Conservation (phyloP, 2,797 vertebrate species). For the Chromobotia macracanthus region DNA sequence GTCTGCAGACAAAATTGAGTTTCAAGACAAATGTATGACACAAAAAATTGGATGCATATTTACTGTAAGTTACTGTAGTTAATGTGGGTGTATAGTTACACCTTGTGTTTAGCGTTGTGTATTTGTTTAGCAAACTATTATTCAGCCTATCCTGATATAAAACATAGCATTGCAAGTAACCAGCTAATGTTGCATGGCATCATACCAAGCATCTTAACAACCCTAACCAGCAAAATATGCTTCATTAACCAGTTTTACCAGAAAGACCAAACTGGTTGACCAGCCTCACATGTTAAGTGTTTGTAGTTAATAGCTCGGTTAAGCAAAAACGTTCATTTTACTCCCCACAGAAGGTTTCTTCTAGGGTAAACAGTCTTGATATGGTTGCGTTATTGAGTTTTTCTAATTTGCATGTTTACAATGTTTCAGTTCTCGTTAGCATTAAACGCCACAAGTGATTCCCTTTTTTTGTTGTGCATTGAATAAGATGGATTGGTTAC, state of each 20-base stretch:
- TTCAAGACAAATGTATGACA: not conserved
- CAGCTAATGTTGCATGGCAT: too few species aligned
- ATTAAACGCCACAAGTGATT: not conserved
- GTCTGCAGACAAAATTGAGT: not conserved
- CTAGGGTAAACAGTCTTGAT: not conserved
- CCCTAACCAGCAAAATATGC: too few species aligned
- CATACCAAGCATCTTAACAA: too few species aligned
- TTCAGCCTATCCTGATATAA: too few species aligned
- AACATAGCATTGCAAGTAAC: too few species aligned
- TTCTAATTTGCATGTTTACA: not conserved
- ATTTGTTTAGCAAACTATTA: not conserved
- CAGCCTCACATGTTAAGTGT: too few species aligned
- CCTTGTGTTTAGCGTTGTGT: too few species aligned
- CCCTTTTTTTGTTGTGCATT: not conserved
- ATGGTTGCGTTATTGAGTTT: not conserved
- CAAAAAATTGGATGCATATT: constrained; percentile 1
- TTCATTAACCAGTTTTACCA: too few species aligned
- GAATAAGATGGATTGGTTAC: constrained; percentile 5
- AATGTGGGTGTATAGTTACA: too few species aligned
- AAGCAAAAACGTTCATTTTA: not conserved
- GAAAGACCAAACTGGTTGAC: too few species aligned
- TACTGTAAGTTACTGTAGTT: too few species aligned
- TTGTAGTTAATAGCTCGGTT: too few species aligned
- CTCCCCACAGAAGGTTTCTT: not conserved
- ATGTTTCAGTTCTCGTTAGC: not conserved